Evolutionary conservation across 2,113 vertebrate species (phyloP), one percentile per base, ranked within the genome.

Genomic region (Pholis gunnellus): DNA sequence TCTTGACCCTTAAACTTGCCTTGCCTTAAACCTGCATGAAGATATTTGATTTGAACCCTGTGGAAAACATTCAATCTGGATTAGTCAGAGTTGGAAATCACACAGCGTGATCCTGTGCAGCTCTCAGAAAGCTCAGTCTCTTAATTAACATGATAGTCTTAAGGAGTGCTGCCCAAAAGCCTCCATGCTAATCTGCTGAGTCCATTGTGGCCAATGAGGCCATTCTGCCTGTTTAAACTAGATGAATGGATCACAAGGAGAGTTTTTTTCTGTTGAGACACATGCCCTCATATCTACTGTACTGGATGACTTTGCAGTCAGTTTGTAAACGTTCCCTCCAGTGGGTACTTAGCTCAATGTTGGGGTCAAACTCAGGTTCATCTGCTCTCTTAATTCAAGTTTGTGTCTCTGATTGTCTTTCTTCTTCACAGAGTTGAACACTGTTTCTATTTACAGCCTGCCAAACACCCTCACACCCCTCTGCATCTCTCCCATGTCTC

Each of bases 141-240:
- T 68, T 90, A 88, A 87, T 89, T 76, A 72, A 71, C 79, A 70
- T 78, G 70, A 83, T 73, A 79, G 71, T 78, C 61, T 83, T 78
- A 52, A 68, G 27, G 48, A 81, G 64, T 66, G 31, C 50, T 73
- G 60, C 70, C 61, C 38, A 44, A 79, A 84, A 54, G 84, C 72
- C 66, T 68, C 36, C 22, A 14, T 56, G 15, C 54, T 80, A 87
- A 90, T 87, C 86, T 85, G 31, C 74, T 84, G 79, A 67, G 38
- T 77, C 48, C 50, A 7, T 9, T 60, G 50, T 81, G 61, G 56
- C 56, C 56, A 64, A 36, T 14, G 42, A 79, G 64, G 82, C 38
- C 68, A 48, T 34, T 75, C 78, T 78, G 34, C 38, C 63, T 50
- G 59, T 81, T 82, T 72, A 69, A 83, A 76, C 64, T 17, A 59